A percentile compares a stretch with the other conserved stretches of the same genome.
These are phyloP conservation scores for Apotomis turbidana DNA, from an alignment of 2,888 invertebrate species.

Conservation along the genomic window DNA sequence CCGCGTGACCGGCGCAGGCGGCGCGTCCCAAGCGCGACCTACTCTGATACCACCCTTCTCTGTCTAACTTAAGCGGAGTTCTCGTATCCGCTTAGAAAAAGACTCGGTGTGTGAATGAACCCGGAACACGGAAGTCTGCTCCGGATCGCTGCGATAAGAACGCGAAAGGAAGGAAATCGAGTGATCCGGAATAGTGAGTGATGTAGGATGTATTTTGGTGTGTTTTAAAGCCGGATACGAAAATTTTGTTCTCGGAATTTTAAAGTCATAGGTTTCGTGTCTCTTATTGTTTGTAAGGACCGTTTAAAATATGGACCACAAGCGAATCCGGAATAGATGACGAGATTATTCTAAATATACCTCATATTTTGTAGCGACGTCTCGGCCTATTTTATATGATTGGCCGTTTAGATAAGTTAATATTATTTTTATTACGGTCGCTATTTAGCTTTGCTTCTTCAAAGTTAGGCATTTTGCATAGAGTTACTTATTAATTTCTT, in stretches of 20 bases:
- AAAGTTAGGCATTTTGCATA: slow-evolving; percentile 15
- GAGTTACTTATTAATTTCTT: slow-evolving; percentile 16
- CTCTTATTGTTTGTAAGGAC: slow-evolving; percentile 37
- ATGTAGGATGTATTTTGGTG: background rate
- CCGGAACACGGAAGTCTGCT: too few relatives aligned
- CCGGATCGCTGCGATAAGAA: too few relatives aligned
- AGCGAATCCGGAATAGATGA: slow-evolving; percentile 8
- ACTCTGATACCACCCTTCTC: background rate
- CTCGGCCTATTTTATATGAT: slow-evolving; percentile 61
- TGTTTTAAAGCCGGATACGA: background rate
- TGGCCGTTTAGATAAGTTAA: slow-evolving; percentile 47
- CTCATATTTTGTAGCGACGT: slow-evolving; percentile 77
- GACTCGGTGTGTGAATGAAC: too few relatives aligned
- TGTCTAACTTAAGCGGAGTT: too few relatives aligned
- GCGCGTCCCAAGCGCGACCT: slow-evolving; percentile 69
- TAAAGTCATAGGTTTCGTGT: background rate
- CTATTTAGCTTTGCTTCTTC: slow-evolving; percentile 21
- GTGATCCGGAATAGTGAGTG: too few relatives aligned
- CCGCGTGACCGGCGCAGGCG: slow-evolving; percentile 66
- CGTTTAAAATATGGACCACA: slow-evolving; percentile 34
- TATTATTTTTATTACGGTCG: slow-evolving; percentile 9
- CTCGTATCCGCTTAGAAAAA: too few relatives aligned
- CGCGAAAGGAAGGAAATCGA: too few relatives aligned
- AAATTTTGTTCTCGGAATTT: too few relatives aligned
- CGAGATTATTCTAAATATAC: slow-evolving; percentile 66